These are phyloP conservation scores for Chamaetylas fuelleborni DNA, from an alignment of 2,113 vertebrate species.

Conservation along the genomic window DNA sequence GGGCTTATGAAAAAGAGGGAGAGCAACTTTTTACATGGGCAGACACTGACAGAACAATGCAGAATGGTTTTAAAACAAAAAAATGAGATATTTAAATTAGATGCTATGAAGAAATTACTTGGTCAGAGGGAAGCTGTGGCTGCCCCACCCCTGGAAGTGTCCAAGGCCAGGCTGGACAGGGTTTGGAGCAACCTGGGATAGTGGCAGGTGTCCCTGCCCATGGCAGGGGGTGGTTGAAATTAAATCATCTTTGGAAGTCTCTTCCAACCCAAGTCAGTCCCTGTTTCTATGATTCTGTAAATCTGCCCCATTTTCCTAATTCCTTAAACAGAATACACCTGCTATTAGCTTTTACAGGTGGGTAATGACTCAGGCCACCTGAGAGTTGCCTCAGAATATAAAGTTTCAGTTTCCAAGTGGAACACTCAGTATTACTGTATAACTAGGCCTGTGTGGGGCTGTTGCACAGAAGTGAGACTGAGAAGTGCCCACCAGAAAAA, in stretches of 20 bases:
- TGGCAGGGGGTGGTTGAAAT: not conserved
- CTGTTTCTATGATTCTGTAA: not conserved
- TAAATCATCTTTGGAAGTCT: not conserved
- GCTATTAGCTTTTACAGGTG: not conserved
- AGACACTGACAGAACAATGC: not conserved
- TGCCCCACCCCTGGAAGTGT: not conserved
- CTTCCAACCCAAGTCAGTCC: not conserved
- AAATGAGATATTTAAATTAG: not conserved
- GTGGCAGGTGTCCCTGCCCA: not conserved
- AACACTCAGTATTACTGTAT: not conserved
- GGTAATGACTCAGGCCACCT: not conserved
- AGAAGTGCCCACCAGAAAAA: not conserved
- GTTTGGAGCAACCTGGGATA: fast-evolving
- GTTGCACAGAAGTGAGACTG: not conserved
- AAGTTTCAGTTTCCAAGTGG: not conserved
- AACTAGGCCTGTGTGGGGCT: not conserved
- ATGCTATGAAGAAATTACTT: not conserved
- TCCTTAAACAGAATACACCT: not conserved
- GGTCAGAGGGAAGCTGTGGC: not conserved
- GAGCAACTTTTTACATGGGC: not conserved
- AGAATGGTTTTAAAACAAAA: not conserved
- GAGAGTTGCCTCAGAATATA: not conserved
- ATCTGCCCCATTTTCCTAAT: not conserved
- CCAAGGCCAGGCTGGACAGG: not conserved
- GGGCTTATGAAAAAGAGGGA: not conserved